phyloP scores from a whole-genome alignment of 1,140 invertebrate species.

The Glossosoma conforme region DNA sequence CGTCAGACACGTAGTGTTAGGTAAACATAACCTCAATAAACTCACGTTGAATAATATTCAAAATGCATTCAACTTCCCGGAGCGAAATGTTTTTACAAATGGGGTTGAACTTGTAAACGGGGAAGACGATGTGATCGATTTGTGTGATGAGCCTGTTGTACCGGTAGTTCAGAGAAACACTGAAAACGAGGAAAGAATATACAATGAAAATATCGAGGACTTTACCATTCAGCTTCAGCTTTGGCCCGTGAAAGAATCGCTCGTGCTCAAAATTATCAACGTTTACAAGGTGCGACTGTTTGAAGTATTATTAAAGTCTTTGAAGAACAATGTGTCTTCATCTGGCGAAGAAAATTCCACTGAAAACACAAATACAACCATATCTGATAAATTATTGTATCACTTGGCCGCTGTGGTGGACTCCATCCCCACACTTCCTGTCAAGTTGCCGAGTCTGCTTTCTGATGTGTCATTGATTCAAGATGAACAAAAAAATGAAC shows the following conservation, averaged over 20 bases:
- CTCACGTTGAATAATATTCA: conserved; percentile 18
- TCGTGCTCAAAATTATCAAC: conserved; percentile 39
- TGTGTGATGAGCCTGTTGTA: neutral
- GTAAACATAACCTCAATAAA: conserved; percentile 4
- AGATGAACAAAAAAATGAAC: neutral
- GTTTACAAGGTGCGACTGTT: conserved; percentile 35
- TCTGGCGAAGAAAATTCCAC: neutral
- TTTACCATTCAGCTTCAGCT: conserved; percentile 33
- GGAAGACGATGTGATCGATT: neutral
- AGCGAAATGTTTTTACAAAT: neutral
- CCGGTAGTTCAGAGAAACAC: too few relatives aligned
- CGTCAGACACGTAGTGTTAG: conserved; percentile 5
- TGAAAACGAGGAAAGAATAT: neutral
- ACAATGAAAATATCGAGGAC: conserved; percentile 27
- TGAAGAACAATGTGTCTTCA: neutral
- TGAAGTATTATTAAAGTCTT: conserved; percentile 12
- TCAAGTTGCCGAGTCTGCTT: conserved; percentile 9
- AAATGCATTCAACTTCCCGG: conserved; percentile 23
- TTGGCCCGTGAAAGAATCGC: conserved; percentile 40
- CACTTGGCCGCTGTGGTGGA: conserved; percentile 13
- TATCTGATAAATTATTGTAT: conserved; percentile 10
- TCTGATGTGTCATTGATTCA: conserved; percentile 9
- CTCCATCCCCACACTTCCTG: conserved; percentile 7
- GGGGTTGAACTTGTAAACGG: too few relatives aligned
- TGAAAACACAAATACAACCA: neutral